Evolutionary conservation across 2,888 invertebrate genomes (phyloP).

Genomic region (Himalopsyche kuldschensis): DNA sequence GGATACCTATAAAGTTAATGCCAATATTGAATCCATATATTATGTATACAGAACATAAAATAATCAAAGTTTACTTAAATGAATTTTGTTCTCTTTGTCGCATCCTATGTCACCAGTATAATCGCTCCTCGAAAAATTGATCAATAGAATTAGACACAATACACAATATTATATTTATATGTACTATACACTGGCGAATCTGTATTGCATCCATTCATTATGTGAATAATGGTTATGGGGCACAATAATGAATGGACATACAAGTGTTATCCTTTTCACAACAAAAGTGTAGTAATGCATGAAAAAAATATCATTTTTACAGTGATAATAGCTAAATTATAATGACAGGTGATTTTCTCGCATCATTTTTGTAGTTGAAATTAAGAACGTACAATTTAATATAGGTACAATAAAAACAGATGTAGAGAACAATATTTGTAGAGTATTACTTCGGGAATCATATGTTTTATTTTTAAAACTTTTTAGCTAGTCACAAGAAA

Average conservation of each 20-base stretch:
- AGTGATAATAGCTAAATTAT: not conserved
- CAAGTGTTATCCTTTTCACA: not conserved
- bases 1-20: too few species aligned
- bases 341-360: not conserved
- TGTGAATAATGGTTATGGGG: not conserved
- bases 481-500: too few species aligned
- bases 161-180: conserved; percentile 2
- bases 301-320: not conserved
- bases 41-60: too few species aligned
- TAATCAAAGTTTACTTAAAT: too few species aligned
- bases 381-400: too few species aligned
- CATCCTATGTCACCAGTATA: conserved; percentile 6
- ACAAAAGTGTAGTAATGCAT: not conserved
- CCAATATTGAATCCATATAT: too few species aligned
- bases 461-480: too few species aligned
- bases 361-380: too few species aligned
- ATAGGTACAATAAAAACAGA: too few species aligned
- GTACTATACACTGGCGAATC: conserved; percentile 2
- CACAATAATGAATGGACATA: not conserved
- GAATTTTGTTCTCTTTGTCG: not conserved
- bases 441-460: too few species aligned
- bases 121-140: not conserved
- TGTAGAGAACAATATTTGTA: too few species aligned
- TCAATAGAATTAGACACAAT: not conserved
- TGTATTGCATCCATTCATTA: conserved; percentile 1